A percentile compares a stretch with the other conserved stretches of the same genome.
phyloP scores from a whole-genome alignment of 2,113 vertebrate genomes.

The Sphyrna mokarran region DNA sequence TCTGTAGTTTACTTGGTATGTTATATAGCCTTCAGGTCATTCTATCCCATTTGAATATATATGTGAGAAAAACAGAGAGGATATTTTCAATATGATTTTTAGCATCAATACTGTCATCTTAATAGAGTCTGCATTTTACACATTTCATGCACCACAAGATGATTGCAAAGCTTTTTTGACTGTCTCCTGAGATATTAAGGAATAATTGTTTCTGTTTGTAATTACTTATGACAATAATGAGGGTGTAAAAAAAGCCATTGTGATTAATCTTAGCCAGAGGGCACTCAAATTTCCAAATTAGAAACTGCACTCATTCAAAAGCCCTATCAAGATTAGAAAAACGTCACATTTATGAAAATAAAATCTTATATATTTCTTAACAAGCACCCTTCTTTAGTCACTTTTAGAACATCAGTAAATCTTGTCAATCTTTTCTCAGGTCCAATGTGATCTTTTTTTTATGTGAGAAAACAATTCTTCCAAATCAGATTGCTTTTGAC shows the following conservation, averaged over 20 bases:
- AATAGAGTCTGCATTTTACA: background rate
- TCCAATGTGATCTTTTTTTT: background rate
- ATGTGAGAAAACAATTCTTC: background rate
- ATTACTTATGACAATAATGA: background rate
- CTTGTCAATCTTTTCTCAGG: background rate
- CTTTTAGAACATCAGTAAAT: background rate
- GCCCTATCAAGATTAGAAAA: background rate
- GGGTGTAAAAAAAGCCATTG: background rate
- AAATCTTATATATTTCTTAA: background rate
- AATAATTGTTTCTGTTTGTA: conserved; percentile 18
- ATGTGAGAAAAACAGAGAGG: background rate
- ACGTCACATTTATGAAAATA: background rate
- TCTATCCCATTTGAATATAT: background rate
- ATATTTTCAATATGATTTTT: background rate
- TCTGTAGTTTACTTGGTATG: background rate
- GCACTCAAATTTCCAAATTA: background rate
- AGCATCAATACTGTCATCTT: background rate
- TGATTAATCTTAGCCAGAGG: conserved; percentile 27
- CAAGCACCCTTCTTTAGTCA: background rate
- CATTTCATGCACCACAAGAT: conserved; percentile 1
- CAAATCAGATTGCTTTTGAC: background rate
- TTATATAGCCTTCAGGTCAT: background rate
- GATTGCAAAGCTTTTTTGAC: background rate
- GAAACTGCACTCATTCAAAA: background rate
- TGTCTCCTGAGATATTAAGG: background rate